These are phyloP conservation scores for Zosterops borbonicus DNA, from an alignment of 2,113 vertebrate species.

Conservation along the genomic window DNA sequence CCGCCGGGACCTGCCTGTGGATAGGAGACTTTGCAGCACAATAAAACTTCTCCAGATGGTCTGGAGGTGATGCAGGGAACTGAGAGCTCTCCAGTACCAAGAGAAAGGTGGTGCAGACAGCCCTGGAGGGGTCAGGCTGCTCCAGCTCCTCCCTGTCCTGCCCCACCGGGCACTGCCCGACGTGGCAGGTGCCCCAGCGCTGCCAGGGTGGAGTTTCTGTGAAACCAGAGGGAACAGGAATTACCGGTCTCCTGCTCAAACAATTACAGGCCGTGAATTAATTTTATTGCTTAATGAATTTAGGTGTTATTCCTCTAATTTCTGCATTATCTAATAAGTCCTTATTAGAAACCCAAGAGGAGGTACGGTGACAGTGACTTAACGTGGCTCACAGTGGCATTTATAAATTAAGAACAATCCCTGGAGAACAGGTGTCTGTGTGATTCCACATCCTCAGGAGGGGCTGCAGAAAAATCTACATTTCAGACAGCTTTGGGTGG, in stretches of 20 bases:
- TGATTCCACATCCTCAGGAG: neutral
- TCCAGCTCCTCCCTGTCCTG: neutral
- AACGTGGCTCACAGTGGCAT: neutral
- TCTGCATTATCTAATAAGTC: conserved; percentile 27
- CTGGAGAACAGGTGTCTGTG: neutral
- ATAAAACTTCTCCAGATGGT: accelerated
- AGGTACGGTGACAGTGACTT: neutral
- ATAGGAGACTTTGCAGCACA: neutral
- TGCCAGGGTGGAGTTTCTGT: conserved; percentile 40
- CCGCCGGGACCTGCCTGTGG: neutral
- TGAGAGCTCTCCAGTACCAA: accelerated
- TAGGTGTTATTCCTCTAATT: conserved; percentile 54
- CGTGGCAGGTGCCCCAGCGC: neutral
- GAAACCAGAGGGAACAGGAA: conserved; percentile 63
- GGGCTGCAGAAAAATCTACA: neutral
- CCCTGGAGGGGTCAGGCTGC: neutral
- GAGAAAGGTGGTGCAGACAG: neutral
- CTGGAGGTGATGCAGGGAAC: neutral
- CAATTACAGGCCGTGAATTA: conserved; percentile 19
- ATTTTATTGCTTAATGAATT: conserved; percentile 64
- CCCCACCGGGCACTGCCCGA: neutral
- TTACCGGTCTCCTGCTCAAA: conserved; percentile 44
- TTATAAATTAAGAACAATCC: neutral
- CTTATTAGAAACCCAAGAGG: neutral
- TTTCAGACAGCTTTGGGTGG: conserved; percentile 6